Conservation (phyloP, 1,140 invertebrate species). For the Drosophila saltans region DNA sequence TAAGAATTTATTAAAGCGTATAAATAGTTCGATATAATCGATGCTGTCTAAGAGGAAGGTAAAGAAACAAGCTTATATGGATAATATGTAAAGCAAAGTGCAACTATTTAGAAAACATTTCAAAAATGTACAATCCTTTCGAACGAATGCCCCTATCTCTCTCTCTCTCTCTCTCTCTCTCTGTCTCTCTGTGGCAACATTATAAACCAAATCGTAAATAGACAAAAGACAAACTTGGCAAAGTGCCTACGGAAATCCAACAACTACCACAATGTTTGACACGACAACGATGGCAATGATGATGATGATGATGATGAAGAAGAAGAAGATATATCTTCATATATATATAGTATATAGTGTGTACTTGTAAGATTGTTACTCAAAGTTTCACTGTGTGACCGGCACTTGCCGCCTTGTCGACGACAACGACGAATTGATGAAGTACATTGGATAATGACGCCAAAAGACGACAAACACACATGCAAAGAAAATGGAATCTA, state of each 20-base stretch:
- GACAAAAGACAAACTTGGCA: slow-evolving; percentile 50
- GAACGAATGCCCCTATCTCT: slow-evolving; percentile 25
- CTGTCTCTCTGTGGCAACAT: background rate
- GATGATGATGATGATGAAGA: slow-evolving; percentile 33
- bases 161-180: background rate
- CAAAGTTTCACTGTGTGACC: slow-evolving; percentile 49
- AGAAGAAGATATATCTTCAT: slow-evolving; percentile 10
- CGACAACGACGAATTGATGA: slow-evolving; percentile 65
- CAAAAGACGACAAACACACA: slow-evolving; percentile 38
- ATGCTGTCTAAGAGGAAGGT: too few species aligned
- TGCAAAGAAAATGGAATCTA: slow-evolving; percentile 10
- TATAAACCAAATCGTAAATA: slow-evolving; percentile 29
- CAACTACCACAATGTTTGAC: slow-evolving; percentile 10
- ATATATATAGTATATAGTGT: slow-evolving; percentile 10
- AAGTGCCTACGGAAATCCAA: slow-evolving; percentile 55
- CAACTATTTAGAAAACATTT: slow-evolving; percentile 36
- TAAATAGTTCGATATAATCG: too few species aligned
- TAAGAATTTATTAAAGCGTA: too few species aligned
- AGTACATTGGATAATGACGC: slow-evolving; percentile 79
- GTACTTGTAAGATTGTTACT: slow-evolving; percentile 23
- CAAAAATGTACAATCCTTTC: slow-evolving; percentile 38
- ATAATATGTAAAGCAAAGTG: slow-evolving; percentile 8
- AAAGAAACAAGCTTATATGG: background rate
- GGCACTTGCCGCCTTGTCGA: slow-evolving; percentile 48
- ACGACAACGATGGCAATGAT: slow-evolving; percentile 30